A percentile compares a stretch with the other conserved stretches of the same genome.
phyloP scores from a whole-genome alignment of 2,888 invertebrate species.

The Embidobia sp. region DNA sequence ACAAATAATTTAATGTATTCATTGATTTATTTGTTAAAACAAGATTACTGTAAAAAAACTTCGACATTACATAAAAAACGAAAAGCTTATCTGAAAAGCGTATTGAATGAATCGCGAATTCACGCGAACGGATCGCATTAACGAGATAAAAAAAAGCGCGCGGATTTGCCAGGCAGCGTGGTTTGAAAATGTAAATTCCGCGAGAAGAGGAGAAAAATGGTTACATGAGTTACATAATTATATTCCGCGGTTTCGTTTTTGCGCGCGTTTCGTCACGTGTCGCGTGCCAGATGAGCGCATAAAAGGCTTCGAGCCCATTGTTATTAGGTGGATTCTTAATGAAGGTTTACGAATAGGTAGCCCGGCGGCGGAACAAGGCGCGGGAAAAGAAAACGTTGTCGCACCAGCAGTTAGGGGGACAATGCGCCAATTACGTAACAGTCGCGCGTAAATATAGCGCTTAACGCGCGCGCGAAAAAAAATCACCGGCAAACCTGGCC shows the following conservation, averaged over 20 bases:
- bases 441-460: slow-evolving; percentile 45
- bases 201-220: slow-evolving; percentile 24
- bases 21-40: too few species aligned
- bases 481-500: slow-evolving; percentile 17
- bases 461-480: slow-evolving; percentile 28
- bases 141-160: too few species aligned
- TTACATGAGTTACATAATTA: slow-evolving; percentile 36
- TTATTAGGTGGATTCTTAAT: slow-evolving; percentile 49
- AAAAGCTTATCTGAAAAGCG: too few species aligned
- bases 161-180: background rate
- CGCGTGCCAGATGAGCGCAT: slow-evolving; percentile 56
- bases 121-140: too few species aligned
- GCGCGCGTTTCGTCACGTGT: slow-evolving; percentile 44
- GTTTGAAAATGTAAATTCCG: slow-evolving; percentile 30
- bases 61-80: too few species aligned
- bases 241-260: slow-evolving; percentile 21
- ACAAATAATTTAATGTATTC: too few species aligned
- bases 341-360: slow-evolving; percentile 38
- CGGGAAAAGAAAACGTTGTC: slow-evolving; percentile 45
- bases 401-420: slow-evolving; percentile 23
- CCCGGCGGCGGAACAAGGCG: slow-evolving; percentile 5
- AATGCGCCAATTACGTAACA: slow-evolving; percentile 38
- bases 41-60: too few species aligned
- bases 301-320: slow-evolving; percentile 54
- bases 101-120: too few species aligned